Evolutionary conservation across 2,797 vertebrate species (phyloP), one percentile per base, ranked within the genome.

Genomic region (Parauchenoglanis ngamensis): DNA sequence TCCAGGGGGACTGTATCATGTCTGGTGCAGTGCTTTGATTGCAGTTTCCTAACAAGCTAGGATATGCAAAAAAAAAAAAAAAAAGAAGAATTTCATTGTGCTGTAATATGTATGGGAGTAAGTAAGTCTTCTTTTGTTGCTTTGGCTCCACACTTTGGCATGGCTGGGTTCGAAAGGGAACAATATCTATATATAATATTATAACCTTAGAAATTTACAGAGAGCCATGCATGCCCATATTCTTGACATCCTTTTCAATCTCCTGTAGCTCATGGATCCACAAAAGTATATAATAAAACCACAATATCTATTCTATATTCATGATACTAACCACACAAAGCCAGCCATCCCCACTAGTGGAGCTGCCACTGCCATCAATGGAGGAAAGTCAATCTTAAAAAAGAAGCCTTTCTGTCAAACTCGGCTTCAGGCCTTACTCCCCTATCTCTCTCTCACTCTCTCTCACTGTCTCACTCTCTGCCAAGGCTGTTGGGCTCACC

Each of bases 301-400:
- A 31, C 13, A 13, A 56, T 31, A 56, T 54, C 13, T 54, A 28
- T 56, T 57, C 5, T 23, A 25, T 13, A 79, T 35, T 57, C 17
- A 79, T 57, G 54, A 79, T 57, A 56, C 19, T 35, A 57, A 59
- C 11, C 56, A 61, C 78, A 61, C 21, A 44, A 44, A 59, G 12
- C 75, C 19, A 80, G 21, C 23, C 35, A 19, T 65, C 61, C 61
- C 87, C 78, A 83, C 75, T 70, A 76, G 63, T 89, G 77, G 78
- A 87, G 67, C 87, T 86, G 86, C 86, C 84, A 88, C 70, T 81
- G 72, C 75, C 57, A 85, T 91, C 63, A 78, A 83, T 63, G 76
- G 75, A 89, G 87, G 85, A 90, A 90, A 87, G 88, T 89, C 88
- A 86, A 65, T 86, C 87, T 68, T 79, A 56, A 31, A 78, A 89